Evolutionary conservation across 2,797 vertebrate genomes (phyloP).

Genomic region (Anguilla marmorata): DNA sequence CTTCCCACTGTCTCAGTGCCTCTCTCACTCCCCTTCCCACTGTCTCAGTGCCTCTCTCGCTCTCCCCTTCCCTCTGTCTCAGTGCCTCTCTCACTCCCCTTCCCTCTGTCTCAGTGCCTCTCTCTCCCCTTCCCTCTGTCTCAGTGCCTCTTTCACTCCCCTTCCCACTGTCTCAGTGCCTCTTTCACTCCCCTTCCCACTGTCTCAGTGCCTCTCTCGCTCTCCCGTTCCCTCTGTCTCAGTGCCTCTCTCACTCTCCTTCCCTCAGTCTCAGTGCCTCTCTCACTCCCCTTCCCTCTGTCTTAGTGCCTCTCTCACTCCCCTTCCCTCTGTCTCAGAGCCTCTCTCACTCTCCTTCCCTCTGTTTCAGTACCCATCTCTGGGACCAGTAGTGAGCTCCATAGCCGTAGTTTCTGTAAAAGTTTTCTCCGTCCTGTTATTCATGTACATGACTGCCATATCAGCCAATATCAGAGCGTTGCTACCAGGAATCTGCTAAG

Average conservation of each 20-base stretch:
- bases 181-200: too few species aligned
- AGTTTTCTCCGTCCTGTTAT: background rate
- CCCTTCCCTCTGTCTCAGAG: background rate
- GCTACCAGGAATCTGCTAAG: slow-evolving; percentile 37
- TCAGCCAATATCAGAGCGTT: background rate
- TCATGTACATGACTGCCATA: background rate
- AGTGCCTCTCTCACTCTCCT: background rate
- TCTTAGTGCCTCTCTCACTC: background rate
- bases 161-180: too few species aligned
- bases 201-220: too few species aligned
- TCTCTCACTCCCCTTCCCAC: background rate
- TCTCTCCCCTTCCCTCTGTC: background rate
- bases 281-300: background rate
- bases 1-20: background rate
- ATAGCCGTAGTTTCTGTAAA: background rate
- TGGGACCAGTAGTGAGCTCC: background rate
- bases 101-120: background rate
- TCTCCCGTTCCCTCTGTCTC: too few species aligned
- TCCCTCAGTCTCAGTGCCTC: background rate
- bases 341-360: background rate
- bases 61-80: background rate
- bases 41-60: background rate
- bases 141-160: too few species aligned
- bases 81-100: background rate
- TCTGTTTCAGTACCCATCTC: background rate